phyloP scores from a whole-genome alignment of 2,888 invertebrate genomes.

The Drosophila pseudotalamancana region DNA sequence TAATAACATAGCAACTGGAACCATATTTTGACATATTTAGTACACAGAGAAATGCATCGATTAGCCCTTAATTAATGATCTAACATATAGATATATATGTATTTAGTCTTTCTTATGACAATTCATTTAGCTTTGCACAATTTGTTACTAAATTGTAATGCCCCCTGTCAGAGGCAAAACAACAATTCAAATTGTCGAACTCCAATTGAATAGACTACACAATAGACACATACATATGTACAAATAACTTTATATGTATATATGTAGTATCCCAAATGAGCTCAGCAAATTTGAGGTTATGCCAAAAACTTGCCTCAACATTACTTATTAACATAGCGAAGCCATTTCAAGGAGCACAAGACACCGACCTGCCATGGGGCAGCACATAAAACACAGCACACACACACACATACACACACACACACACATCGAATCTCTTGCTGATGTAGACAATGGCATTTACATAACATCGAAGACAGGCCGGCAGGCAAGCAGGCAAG shows the following conservation, averaged over 20 bases:
- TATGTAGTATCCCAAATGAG: conserved; percentile 44
- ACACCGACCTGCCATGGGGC: neutral
- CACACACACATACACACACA: conserved; percentile 7
- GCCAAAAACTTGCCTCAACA: conserved; percentile 29
- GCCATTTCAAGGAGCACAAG: conserved; percentile 25
- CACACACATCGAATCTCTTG: neutral
- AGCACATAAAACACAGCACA: conserved; percentile 44
- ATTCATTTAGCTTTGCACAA: neutral
- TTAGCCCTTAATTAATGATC: neutral
- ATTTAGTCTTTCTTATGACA: neutral
- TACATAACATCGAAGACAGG: conserved; percentile 50
- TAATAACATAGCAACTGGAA: too few relatives aligned
- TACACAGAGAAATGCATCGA: neutral
- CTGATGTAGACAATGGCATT: conserved; percentile 53
- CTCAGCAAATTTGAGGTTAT: conserved; percentile 47
- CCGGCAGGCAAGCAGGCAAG: conserved; percentile 3
- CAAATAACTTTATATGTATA: conserved; percentile 3
- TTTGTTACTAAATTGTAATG: conserved; percentile 1
- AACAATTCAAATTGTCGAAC: conserved; percentile 21
- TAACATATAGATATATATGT: neutral
- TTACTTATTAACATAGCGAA: conserved; percentile 71
- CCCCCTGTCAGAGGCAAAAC: neutral
- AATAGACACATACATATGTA: neutral
- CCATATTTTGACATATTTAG: neutral
- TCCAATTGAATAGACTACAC: conserved; percentile 23